Evolutionary conservation across 2,113 vertebrate species (phyloP).

Genomic region (Osmerus mordax): DNA sequence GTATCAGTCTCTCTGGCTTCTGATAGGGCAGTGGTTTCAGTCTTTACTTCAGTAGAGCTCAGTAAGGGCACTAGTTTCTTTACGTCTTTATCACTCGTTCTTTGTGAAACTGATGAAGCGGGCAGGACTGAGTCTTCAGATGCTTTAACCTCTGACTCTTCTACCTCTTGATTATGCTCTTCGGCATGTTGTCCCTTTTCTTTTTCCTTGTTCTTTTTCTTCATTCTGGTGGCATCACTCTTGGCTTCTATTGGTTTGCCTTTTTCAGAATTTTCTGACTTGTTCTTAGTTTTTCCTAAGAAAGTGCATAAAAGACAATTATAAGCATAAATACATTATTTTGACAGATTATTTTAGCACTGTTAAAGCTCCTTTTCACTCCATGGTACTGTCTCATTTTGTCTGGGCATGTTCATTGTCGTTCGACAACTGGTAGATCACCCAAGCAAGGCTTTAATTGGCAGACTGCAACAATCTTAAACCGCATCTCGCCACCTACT

Average conservation of each 20-base stretch:
- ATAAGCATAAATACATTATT: no score
- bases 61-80: no score
- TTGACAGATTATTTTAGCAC: background rate
- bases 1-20: background rate
- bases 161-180: background rate
- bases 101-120: no score
- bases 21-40: background rate
- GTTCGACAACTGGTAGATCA: no score
- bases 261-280: background rate
- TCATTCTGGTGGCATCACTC: constrained; percentile 10
- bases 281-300: background rate
- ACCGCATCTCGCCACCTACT: no score
- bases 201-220: constrained; percentile 44
- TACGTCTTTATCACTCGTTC: no score
- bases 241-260: background rate
- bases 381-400: no score
- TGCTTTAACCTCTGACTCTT: background rate
- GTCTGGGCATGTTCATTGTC: no score
- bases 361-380: no score
- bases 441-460: no score
- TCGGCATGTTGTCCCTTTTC: constrained; percentile 38
- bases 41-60: background rate
- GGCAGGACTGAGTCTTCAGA: no score
- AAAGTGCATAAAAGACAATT: background rate
- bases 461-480: no score